Evolutionary conservation across 2,888 invertebrate species (phyloP), one percentile per base, ranked within the genome.

Genomic region (Melipona bicolor): DNA sequence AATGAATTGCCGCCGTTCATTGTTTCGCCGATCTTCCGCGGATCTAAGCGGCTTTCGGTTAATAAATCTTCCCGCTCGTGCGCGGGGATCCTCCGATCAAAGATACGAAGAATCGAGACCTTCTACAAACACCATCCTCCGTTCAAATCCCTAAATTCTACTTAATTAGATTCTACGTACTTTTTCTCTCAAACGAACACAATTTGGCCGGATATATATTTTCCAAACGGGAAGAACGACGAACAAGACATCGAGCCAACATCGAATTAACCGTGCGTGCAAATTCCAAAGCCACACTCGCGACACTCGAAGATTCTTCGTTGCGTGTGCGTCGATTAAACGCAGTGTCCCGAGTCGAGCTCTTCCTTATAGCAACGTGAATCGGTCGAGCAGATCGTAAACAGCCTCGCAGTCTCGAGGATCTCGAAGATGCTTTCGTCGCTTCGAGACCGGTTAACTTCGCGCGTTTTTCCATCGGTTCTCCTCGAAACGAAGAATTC

Each of bases 401-500:
- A 76, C 43, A 76, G 24, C 43, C 19, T 11, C 6, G 9, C 9
- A 19, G 19, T 52, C 43, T 24, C 43, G 43, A 11, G 32, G 67
- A 43, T 43, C 43, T 43, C 9, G 43, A 67, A 75, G 56, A 49
- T 59, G 49, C 15, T 67, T 50, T 68, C 49, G 56, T 1, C 52
- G 52, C 52, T 50, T 13, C 61, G 50, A 32, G 64, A 19, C 68
- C 24, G 49, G 19, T 50, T 9, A 49, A 27, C 11, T 13, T 24
- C 21, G 1, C 27, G 59, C 27, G 36, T 54, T 59, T 27, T 19
- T 15, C 70, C 68, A 78, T 78, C 75, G 72, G 62, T 84, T 65
- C 73, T 69, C 83, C 71, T 50, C 49, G 54, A 62, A 81, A 81
- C 54, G 32, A 32, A 6, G 61, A 67, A 21, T 36, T 21, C 32